A percentile compares a stretch with the other conserved stretches of the same genome.
Conservation (phyloP, 2,113 vertebrate species). For the Chaetodon trifascialis region DNA sequence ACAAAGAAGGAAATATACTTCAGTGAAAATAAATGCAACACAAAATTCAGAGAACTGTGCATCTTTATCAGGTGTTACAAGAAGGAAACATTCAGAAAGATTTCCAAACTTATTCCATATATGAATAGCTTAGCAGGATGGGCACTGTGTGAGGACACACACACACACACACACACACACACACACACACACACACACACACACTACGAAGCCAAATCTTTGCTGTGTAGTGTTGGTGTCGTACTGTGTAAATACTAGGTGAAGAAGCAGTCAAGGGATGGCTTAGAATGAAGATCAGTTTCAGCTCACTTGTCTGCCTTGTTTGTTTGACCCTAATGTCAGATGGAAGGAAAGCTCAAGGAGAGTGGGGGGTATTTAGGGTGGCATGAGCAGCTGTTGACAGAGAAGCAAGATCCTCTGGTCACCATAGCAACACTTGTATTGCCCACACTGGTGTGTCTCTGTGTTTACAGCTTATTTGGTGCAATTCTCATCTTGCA, state of each 20-base stretch:
- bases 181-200: neutral
- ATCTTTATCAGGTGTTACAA: too few relatives aligned
- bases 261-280: constrained; percentile 25
- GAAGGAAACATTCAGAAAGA: too few relatives aligned
- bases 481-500: constrained; percentile 62
- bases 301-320: constrained; percentile 62
- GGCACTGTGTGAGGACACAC: constrained; percentile 4
- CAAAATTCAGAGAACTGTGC: too few relatives aligned
- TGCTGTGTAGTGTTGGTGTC: constrained; percentile 23
- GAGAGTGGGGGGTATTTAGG: constrained; percentile 73
- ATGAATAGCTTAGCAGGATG: neutral
- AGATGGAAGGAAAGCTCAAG: constrained; percentile 73
- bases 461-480: constrained; percentile 77
- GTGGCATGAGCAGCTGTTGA: constrained; percentile 85
- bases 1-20: neutral
- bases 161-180: too few relatives aligned
- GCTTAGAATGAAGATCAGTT: constrained; percentile 67
- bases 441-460: constrained; percentile 74
- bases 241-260: constrained; percentile 31
- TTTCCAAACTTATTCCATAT: neutral
- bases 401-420: constrained; percentile 75
- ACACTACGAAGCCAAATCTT: constrained; percentile 10
- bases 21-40: neutral
- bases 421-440: constrained; percentile 82
- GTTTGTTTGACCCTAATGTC: constrained; percentile 79